These are phyloP conservation scores for Amphibalanus amphitrite DNA, from an alignment of 1,140 invertebrate genomes.

Conservation along the genomic window DNA sequence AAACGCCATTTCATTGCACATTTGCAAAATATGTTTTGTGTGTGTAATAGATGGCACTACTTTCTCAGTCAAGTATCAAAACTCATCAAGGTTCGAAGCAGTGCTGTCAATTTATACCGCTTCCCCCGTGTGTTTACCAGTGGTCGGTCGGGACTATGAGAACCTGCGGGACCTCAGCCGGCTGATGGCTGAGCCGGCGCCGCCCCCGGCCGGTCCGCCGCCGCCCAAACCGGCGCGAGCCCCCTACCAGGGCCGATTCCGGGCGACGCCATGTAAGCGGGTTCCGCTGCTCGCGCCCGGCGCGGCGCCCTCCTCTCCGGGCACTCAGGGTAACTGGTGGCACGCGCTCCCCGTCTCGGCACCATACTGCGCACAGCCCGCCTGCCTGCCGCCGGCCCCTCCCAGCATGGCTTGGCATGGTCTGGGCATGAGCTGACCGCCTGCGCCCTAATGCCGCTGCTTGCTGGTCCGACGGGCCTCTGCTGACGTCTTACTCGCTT, in stretches of 20 bases:
- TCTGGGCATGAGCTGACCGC: neutral
- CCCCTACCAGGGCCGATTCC: neutral
- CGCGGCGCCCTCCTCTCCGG: neutral
- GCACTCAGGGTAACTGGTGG: neutral
- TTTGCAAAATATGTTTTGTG: too few relatives aligned
- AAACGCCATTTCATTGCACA: too few relatives aligned
- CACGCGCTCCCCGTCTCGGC: too few relatives aligned
- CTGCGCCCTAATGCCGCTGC: neutral
- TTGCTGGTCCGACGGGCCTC: too few relatives aligned
- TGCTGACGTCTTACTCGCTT: too few relatives aligned
- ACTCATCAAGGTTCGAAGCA: too few relatives aligned
- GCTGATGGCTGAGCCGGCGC: neutral
- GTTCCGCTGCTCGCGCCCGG: neutral
- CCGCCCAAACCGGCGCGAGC: neutral
- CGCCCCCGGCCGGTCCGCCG: too few relatives aligned
- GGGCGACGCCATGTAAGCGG: neutral
- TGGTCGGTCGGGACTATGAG: neutral
- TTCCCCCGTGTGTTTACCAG: neutral
- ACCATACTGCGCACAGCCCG: neutral
- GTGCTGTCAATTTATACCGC: neutral
- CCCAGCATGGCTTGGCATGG: neutral
- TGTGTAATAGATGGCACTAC: too few relatives aligned
- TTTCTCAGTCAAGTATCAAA: too few relatives aligned
- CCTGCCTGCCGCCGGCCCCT: neutral
- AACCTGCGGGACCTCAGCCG: neutral